phyloP scores from a whole-genome alignment of 2,797 vertebrate genomes.

The Phoeniculus purpureus region DNA sequence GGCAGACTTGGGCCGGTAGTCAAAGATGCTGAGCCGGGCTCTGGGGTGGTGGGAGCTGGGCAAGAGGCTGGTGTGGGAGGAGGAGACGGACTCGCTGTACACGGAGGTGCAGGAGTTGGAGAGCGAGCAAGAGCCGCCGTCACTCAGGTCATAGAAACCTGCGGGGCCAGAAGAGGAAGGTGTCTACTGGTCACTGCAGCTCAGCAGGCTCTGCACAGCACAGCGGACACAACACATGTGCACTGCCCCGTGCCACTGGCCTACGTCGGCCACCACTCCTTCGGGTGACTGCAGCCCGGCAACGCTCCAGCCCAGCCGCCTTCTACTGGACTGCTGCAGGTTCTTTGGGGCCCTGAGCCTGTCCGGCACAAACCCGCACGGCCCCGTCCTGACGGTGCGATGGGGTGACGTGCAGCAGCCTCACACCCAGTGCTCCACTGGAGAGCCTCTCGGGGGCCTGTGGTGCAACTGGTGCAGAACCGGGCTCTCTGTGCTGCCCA shows the following conservation, averaged over 20 bases:
- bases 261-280: background rate
- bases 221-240: background rate
- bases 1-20: slow-evolving; percentile 85
- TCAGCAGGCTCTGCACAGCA: background rate
- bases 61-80: slow-evolving; percentile 83
- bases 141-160: slow-evolving; percentile 98
- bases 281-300: background rate
- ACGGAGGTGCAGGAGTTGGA: slow-evolving; percentile 95
- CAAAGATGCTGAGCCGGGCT: slow-evolving; percentile 66
- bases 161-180: background rate
- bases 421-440: background rate
- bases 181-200: background rate
- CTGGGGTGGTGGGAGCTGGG: slow-evolving; percentile 66
- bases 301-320: background rate
- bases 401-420: background rate
- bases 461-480: background rate
- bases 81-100: slow-evolving; percentile 89
- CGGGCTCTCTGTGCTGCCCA: background rate
- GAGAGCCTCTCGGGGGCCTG: background rate
- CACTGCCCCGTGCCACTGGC: background rate
- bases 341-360: slow-evolving; percentile 7
- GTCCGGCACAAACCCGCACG: background rate
- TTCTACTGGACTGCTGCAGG: background rate
- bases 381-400: background rate
- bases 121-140: slow-evolving; percentile 90